Percentiles rank a stretch among this genome's conserved stretches.
Conservation (phyloP, 1,140 invertebrate species). For the Diachasma alloeum region DNA sequence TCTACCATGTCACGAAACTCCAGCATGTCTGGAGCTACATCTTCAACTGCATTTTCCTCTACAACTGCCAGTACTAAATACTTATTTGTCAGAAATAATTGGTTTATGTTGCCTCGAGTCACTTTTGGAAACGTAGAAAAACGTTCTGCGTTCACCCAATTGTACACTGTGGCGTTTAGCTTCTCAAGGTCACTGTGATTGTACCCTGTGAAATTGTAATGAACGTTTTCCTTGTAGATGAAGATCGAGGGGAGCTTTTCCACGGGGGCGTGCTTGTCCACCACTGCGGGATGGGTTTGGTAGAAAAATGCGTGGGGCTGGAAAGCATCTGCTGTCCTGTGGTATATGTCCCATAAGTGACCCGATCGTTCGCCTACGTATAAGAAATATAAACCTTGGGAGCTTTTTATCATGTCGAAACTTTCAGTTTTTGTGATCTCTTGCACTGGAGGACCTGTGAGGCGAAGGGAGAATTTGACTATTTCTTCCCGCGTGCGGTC, state of each 20-base stretch:
- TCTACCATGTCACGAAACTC: slow-evolving; percentile 88
- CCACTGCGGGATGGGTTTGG: slow-evolving; percentile 73
- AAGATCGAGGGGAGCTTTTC: slow-evolving; percentile 76
- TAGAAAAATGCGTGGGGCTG: slow-evolving; percentile 89
- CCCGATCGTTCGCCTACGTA: slow-evolving; percentile 82
- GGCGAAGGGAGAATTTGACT: slow-evolving; percentile 89
- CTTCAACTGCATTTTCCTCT: slow-evolving; percentile 86
- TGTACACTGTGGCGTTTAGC: slow-evolving; percentile 75
- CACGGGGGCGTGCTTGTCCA: slow-evolving; percentile 73
- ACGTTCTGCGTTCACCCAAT: slow-evolving; percentile 90
- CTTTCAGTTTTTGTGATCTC: slow-evolving; percentile 80
- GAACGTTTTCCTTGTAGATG: slow-evolving; percentile 84
- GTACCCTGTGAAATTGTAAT: slow-evolving; percentile 76
- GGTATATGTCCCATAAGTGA: slow-evolving; percentile 75
- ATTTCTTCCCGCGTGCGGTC: slow-evolving; percentile 92
- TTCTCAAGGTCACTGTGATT: slow-evolving; percentile 64
- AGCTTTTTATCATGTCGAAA: slow-evolving; percentile 77
- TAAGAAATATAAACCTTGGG: slow-evolving; percentile 86
- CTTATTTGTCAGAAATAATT: slow-evolving; percentile 84
- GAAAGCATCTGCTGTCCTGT: slow-evolving; percentile 77
- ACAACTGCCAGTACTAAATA: slow-evolving; percentile 86
- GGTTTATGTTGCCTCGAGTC: slow-evolving; percentile 82
- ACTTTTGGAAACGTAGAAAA: slow-evolving; percentile 92
- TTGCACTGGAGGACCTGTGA: slow-evolving; percentile 87
- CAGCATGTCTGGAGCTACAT: slow-evolving; percentile 81